Percentiles rank a stretch among this genome's conserved stretches.
phyloP scores from a whole-genome alignment of 2,888 invertebrate genomes.

The Adelphocoris suturalis region DNA sequence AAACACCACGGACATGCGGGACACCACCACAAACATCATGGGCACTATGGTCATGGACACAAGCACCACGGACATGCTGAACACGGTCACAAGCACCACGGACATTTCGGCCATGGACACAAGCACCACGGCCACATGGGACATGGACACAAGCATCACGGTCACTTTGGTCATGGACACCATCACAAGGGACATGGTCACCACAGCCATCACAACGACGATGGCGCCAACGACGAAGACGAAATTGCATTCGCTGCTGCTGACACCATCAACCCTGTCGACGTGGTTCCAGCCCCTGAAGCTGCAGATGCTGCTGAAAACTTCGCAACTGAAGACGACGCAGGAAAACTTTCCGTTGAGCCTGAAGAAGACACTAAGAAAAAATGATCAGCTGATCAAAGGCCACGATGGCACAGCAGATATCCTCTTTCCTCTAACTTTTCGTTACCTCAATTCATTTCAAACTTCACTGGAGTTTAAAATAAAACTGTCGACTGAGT shows the following conservation, averaged over 20 bases:
- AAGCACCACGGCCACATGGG: constrained; percentile 73
- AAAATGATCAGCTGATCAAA: not conserved
- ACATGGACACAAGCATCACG: constrained; percentile 75
- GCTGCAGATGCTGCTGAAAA: not conserved
- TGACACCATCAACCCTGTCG: constrained; percentile 19
- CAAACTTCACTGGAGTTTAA: not conserved
- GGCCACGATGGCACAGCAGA: not conserved
- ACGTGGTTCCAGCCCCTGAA: constrained; percentile 34
- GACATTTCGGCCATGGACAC: constrained; percentile 73
- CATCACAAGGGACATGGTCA: constrained; percentile 76
- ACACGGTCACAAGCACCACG: constrained; percentile 74
- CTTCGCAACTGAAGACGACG: constrained; percentile 14
- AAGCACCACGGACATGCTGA: constrained; percentile 73
- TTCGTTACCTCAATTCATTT: not conserved
- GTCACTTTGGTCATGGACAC: constrained; percentile 75
- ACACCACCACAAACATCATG: constrained; percentile 75
- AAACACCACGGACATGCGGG: constrained; percentile 73
- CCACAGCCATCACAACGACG: constrained; percentile 76
- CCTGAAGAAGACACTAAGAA: not conserved
- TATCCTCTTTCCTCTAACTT: not conserved
- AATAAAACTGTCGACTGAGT: not conserved
- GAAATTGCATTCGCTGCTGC: constrained; percentile 45
- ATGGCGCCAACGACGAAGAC: constrained; percentile 79
- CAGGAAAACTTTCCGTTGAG: not conserved
- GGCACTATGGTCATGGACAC: constrained; percentile 74